These are phyloP conservation scores for Sander vitreus DNA, from an alignment of 2,113 vertebrate genomes.

Conservation along the genomic window DNA sequence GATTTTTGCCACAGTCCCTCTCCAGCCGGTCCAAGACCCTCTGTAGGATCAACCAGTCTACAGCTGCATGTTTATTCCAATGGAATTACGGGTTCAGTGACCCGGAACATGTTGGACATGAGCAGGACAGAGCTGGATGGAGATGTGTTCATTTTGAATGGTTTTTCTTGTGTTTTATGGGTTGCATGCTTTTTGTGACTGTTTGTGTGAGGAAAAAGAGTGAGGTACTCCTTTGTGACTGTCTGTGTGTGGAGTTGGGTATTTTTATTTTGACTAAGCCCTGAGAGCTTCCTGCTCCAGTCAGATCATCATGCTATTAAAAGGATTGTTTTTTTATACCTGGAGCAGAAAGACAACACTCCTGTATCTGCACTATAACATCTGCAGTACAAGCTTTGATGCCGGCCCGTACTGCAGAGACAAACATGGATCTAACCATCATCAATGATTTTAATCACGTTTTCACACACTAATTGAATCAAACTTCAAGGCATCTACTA, in stretches of 20 bases:
- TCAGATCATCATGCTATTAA: conserved; percentile 12
- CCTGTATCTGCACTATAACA: conserved; percentile 6
- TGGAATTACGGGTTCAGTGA: neutral
- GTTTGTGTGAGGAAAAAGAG: conserved; percentile 13
- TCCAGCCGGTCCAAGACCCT: conserved; percentile 73
- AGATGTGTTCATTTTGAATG: conserved; percentile 43
- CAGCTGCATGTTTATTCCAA: conserved; percentile 18
- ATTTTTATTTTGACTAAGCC: neutral
- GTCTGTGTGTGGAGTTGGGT: conserved; percentile 38
- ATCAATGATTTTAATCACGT: conserved; percentile 48
- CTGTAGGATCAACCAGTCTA: conserved; percentile 2
- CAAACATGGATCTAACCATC: conserved; percentile 15
- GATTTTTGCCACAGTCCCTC: conserved; percentile 61
- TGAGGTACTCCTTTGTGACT: conserved; percentile 29
- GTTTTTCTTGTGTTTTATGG: conserved; percentile 53
- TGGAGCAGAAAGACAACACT: conserved; percentile 59
- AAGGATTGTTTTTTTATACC: conserved; percentile 9
- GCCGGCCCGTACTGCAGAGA: conserved; percentile 30
- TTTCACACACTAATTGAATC: conserved; percentile 54
- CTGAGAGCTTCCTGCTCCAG: conserved; percentile 58
- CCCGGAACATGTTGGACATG: conserved; percentile 12
- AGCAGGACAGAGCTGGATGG: conserved; percentile 76
- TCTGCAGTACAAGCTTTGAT: conserved; percentile 50
- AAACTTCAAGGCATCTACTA: conserved; percentile 21
- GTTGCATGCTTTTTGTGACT: conserved; percentile 66